These are phyloP conservation scores for Blastobasis lacticolella DNA, from an alignment of 2,888 invertebrate species.

Conservation along the genomic window DNA sequence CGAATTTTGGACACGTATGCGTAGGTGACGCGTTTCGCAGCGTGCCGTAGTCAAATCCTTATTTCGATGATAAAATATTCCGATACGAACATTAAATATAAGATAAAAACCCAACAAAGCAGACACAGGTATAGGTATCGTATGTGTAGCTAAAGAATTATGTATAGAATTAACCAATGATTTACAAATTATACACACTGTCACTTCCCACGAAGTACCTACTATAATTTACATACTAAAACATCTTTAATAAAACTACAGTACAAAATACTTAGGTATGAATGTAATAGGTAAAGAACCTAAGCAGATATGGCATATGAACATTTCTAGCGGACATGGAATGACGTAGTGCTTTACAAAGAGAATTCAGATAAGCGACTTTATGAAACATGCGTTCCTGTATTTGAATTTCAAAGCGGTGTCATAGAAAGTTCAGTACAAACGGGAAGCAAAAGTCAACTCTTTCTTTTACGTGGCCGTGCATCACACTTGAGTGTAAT, in stretches of 20 bases:
- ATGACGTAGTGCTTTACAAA: conserved; percentile 16
- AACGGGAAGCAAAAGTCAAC: conserved; percentile 17
- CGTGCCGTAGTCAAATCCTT: neutral
- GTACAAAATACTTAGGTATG: too few relatives aligned
- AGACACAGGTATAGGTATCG: too few relatives aligned
- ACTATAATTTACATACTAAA: too few relatives aligned
- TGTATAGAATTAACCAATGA: too few relatives aligned
- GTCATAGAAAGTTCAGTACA: conserved; percentile 9
- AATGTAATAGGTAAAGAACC: neutral
- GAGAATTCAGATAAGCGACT: conserved; percentile 29
- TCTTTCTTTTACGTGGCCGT: conserved; percentile 15
- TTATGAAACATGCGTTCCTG: conserved; percentile 29
- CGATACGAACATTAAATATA: too few relatives aligned
- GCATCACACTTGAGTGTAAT: conserved; percentile 10
- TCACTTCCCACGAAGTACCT: too few relatives aligned
- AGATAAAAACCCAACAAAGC: too few relatives aligned
- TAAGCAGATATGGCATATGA: conserved; percentile 4
- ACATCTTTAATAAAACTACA: too few relatives aligned
- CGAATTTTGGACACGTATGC: conserved; percentile 26
- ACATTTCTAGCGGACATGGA: conserved; percentile 10
- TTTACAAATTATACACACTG: too few relatives aligned
- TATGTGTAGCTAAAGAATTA: too few relatives aligned
- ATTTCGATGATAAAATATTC: too few relatives aligned
- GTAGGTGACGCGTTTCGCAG: conserved; percentile 17
- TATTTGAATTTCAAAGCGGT: conserved; percentile 35